phyloP scores from a whole-genome alignment of 2,113 vertebrate genomes.

The Mystacornis crossleyi region DNA sequence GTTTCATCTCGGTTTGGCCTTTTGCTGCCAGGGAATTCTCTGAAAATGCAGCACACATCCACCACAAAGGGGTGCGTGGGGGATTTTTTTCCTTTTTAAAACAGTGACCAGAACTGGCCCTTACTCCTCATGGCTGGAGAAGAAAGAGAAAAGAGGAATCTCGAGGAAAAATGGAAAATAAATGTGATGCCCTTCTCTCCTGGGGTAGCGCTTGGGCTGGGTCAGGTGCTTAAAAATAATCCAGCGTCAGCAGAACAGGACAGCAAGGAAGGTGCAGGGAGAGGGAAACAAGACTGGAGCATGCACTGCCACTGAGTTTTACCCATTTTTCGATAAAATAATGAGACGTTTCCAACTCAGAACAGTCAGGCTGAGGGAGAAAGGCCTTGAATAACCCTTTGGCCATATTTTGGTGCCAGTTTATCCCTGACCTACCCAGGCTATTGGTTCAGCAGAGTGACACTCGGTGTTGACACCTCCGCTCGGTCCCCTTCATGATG shows the following conservation, averaged over 20 bases:
- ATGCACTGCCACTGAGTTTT: background rate
- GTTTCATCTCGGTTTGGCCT: background rate
- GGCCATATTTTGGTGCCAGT: background rate
- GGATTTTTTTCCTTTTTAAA: background rate
- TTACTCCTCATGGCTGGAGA: background rate
- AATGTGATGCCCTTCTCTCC: background rate
- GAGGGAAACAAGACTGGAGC: background rate
- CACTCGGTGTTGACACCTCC: background rate
- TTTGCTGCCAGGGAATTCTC: background rate
- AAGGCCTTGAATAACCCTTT: background rate
- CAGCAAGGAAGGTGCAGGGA: background rate
- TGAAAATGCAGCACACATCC: background rate
- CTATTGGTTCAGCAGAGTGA: background rate
- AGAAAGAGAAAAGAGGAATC: background rate
- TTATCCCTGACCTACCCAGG: background rate
- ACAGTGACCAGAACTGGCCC: background rate
- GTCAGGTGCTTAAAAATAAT: background rate
- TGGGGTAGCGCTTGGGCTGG: background rate
- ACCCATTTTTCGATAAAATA: background rate
- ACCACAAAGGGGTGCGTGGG: fast-evolving
- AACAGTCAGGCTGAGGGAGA: background rate
- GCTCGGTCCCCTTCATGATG: fast-evolving
- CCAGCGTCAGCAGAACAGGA: background rate
- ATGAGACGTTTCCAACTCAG: background rate
- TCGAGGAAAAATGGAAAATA: background rate